phyloP scores from a whole-genome alignment of 2,888 invertebrate species.

The Apoderus coryli region DNA sequence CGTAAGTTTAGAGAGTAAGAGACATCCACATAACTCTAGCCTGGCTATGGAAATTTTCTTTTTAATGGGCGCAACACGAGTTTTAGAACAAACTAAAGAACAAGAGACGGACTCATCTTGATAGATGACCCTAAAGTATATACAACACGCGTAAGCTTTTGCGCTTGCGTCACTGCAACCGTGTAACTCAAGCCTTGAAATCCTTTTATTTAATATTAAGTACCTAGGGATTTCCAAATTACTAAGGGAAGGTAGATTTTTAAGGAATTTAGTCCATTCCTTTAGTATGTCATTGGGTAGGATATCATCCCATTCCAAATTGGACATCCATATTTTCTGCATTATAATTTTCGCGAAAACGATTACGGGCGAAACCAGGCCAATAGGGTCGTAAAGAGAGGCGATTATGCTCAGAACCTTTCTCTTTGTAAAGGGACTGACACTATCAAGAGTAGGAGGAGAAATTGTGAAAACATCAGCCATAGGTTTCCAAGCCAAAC shows the following conservation, averaged over 20 bases:
- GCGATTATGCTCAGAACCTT: not conserved
- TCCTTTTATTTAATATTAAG: too few species aligned
- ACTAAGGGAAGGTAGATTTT: not conserved
- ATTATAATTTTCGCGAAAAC: not conserved
- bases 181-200: too few species aligned
- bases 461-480: not conserved
- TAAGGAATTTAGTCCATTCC: not conserved
- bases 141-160: constrained; percentile 1
- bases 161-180: not conserved
- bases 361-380: not conserved
- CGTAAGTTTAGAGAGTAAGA: not conserved
- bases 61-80: too few species aligned
- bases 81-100: too few species aligned
- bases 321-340: not conserved
- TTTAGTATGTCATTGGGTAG: not conserved
- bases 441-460: too few species aligned
- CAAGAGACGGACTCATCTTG: too few species aligned
- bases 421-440: not conserved
- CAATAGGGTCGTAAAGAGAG: not conserved
- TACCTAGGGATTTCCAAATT: constrained; percentile 1
- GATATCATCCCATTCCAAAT: not conserved
- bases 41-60: too few species aligned
- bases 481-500: not conserved
- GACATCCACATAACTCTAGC: too few species aligned
- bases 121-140: too few species aligned